Percentiles rank a stretch among this genome's conserved stretches.
Conservation (phyloP, 2,888 invertebrate species). For the Seira sanloemensis region DNA sequence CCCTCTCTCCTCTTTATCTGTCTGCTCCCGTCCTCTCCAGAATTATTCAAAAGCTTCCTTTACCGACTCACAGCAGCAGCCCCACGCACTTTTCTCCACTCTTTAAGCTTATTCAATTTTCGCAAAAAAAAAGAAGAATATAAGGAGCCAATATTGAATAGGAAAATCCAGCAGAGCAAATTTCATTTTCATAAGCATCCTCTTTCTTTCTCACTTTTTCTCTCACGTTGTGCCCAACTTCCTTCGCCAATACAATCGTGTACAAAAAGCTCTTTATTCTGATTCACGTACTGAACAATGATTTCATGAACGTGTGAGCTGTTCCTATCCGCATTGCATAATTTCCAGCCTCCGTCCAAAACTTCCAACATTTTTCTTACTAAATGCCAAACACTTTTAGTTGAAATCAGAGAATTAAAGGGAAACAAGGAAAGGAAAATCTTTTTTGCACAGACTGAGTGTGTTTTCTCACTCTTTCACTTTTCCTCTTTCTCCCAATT, state of each 20-base stretch:
- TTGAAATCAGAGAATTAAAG: slow-evolving; percentile 4
- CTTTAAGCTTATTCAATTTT: slow-evolving; percentile 4
- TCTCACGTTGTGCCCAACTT: background rate
- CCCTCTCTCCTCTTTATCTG: slow-evolving; percentile 5
- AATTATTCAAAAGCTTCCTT: no score
- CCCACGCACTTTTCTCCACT: background rate
- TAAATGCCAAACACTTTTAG: slow-evolving; percentile 4
- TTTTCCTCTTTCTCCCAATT: background rate
- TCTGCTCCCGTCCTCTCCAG: no score
- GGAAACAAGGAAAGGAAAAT: background rate
- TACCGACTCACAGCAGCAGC: no score
- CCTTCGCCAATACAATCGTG: background rate
- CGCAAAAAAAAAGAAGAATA: background rate
- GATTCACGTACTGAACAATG: background rate
- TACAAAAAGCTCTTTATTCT: background rate
- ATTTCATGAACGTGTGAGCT: background rate
- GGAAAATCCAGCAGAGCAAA: background rate
- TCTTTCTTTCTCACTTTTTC: background rate
- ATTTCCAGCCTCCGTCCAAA: background rate
- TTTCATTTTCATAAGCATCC: background rate
- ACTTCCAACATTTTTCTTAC: background rate
- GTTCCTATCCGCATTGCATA: slow-evolving; percentile 4
- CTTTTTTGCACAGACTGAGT: background rate
- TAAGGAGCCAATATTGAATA: background rate
- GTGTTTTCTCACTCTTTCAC: background rate